Conservation (phyloP, 2,888 invertebrate genomes). For the Andricus curvator region DNA sequence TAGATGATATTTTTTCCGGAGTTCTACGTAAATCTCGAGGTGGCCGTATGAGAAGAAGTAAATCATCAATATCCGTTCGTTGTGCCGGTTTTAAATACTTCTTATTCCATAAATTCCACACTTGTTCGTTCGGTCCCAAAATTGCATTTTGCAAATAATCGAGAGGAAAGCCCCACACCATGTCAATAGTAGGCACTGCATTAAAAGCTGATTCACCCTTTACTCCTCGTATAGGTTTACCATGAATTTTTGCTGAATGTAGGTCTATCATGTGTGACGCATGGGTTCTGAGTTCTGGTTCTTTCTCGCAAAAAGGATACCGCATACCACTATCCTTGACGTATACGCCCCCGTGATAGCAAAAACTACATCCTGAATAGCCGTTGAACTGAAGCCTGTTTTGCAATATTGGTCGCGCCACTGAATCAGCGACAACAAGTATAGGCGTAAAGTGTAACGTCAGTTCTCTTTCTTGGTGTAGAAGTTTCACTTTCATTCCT, state of each 20-base stretch:
- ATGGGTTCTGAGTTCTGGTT: constrained; percentile 25
- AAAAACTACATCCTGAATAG: background rate
- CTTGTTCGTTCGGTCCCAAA: background rate
- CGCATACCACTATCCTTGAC: background rate
- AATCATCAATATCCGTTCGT: too few relatives aligned
- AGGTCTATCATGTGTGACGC: constrained; percentile 38
- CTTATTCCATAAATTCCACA: background rate
- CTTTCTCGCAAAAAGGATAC: constrained; percentile 17
- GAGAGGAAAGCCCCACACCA: background rate
- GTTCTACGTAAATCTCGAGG: too few relatives aligned
- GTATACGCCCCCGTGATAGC: background rate
- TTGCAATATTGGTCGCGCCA: background rate
- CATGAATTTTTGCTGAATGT: background rate
- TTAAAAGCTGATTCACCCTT: constrained; percentile 3
- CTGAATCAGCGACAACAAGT: background rate
- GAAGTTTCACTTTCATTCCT: constrained; percentile 8
- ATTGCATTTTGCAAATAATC: constrained; percentile 19
- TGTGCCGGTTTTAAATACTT: too few relatives aligned
- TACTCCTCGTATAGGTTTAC: background rate
- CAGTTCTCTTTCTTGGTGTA: too few relatives aligned
- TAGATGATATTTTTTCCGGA: background rate
- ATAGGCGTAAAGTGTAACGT: too few relatives aligned
- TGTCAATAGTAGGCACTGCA: background rate
- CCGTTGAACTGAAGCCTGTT: background rate
- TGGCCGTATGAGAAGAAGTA: too few relatives aligned